Evolutionary conservation across 2,113 vertebrate species (phyloP), one percentile per base, ranked within the genome.

Genomic region (Lates calcarifer): DNA sequence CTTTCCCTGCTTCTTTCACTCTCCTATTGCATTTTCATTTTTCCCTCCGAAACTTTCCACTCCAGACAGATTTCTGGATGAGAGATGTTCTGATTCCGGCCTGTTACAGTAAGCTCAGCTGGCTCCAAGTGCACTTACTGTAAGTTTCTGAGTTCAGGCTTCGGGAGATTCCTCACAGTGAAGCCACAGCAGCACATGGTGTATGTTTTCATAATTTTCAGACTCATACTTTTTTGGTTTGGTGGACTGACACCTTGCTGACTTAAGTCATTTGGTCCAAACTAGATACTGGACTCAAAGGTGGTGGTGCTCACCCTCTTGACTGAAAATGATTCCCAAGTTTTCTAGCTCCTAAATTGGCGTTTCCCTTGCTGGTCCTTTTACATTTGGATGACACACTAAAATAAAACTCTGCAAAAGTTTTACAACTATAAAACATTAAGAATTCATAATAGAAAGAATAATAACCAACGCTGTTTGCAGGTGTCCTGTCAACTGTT

Each of bases 81-180:
- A 74, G 18, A 49, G 28, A 49, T 37, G 64, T 18, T 51, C 55
- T 26, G 71, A 73, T 39, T 41, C 45, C 0, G 62, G 41, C 22
- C 41, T 33, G 41, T 53, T 68, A 31, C 58, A 10, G 35, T 60
- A 62, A 73, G 37, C 81, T 79, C 85, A 87, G 88, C 79, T 88
- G 73, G 72, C 70, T 79, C 67, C 79, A 79, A 81, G 75, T 77
- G 75, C 82, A 64, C 57, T 89, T 68, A 56, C 28, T 79, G 69
- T 64, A 79, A 9, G 35, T 80, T 43, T 58, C 68, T 84, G 83
- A 82, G 15, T 39, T 43, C 18, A 66, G 51, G 70, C 79, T 60
- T 56, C 63, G 15, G 74, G 47, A 69, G 75, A 73, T 67, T 77
- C 64, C 31, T 45, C 79, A 69, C 47, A 18, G 66, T 74, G 63